phyloP scores from a whole-genome alignment of 1,140 invertebrate genomes.

The Monomorium pharaonis region DNA sequence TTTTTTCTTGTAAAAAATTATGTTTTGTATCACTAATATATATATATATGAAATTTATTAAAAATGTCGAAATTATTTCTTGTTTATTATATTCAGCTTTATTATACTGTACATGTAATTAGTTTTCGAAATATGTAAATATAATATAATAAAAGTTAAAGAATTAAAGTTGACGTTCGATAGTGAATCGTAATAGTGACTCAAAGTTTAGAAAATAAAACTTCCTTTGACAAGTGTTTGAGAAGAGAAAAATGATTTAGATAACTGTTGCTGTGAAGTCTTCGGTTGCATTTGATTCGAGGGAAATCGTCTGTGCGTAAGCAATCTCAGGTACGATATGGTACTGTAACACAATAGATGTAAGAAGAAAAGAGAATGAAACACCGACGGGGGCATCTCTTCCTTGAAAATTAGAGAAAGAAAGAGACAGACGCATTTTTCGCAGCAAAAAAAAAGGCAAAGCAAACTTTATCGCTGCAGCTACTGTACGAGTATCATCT shows the following conservation, averaged over 20 bases:
- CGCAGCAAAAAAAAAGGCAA: neutral
- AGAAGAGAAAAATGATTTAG: neutral
- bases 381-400: neutral
- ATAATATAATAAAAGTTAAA: neutral
- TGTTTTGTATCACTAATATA: no score
- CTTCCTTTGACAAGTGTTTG: neutral
- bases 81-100: neutral
- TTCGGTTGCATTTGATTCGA: neutral
- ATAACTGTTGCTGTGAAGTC: neutral
- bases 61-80: neutral
- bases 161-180: no score
- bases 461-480: conserved; percentile 36
- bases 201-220: neutral
- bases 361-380: neutral
- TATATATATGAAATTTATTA: neutral
- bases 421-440: conserved; percentile 1
- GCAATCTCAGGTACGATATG: conserved; percentile 1
- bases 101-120: neutral
- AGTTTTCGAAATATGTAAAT: neutral
- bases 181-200: neutral
- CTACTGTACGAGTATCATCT: conserved; percentile 51
- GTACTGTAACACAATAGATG: conserved; percentile 13
- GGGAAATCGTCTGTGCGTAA: conserved; percentile 7
- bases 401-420: neutral
- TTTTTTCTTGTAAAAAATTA: neutral